phyloP scores from a whole-genome alignment of 1,140 invertebrate genomes.

The Drosophila sucinea region DNA sequence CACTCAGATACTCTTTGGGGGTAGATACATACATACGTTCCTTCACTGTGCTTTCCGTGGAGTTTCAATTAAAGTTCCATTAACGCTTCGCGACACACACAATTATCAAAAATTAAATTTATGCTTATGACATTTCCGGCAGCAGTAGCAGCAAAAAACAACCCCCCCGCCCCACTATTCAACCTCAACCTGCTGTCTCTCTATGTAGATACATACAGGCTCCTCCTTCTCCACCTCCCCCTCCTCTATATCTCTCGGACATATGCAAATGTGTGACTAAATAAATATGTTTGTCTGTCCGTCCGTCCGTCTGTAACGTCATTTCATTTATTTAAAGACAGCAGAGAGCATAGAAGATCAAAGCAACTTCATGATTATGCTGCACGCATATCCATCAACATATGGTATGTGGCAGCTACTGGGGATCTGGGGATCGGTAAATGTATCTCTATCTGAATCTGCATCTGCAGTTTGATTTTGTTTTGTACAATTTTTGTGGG shows the following conservation, averaged over 20 bases:
- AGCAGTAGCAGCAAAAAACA: constrained; percentile 16
- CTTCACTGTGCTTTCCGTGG: constrained; percentile 11
- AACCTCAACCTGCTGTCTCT: neutral
- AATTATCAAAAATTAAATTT: constrained; percentile 80
- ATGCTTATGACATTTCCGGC: constrained; percentile 78
- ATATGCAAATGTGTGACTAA: constrained; percentile 47
- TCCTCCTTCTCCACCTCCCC: neutral
- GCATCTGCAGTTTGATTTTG: neutral
- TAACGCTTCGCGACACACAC: constrained; percentile 79
- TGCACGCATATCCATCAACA: constrained; percentile 75
- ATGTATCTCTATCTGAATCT: constrained; percentile 4
- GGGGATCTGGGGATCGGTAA: neutral
- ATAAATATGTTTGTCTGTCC: constrained; percentile 21
- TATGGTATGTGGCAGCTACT: constrained; percentile 47
- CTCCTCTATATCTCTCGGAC: neutral
- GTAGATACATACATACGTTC: neutral
- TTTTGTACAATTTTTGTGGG: neutral
- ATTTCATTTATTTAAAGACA: constrained; percentile 73
- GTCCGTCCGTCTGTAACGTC: constrained; percentile 40
- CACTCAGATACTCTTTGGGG: neutral
- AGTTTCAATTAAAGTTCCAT: constrained; percentile 80
- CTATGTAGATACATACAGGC: neutral
- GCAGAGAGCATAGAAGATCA: constrained; percentile 61
- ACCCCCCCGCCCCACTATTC: neutral
- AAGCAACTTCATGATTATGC: constrained; percentile 70